Evolutionary conservation across 2,888 invertebrate species (phyloP).

Genomic region (Cerastis rubricosa): DNA sequence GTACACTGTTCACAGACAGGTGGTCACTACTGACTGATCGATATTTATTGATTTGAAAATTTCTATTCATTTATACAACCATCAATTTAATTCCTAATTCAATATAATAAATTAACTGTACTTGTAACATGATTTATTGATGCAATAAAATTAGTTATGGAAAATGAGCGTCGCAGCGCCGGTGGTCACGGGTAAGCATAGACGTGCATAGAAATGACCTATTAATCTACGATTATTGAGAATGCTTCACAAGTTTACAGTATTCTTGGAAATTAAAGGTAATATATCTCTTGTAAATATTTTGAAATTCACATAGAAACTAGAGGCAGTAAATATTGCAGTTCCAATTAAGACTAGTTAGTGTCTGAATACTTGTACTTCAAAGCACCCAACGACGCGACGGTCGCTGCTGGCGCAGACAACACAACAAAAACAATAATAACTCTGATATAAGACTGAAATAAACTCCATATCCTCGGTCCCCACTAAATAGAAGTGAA

Average conservation of each 20-base stretch:
- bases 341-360: slow-evolving; percentile 60
- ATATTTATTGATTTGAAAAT: slow-evolving; percentile 60
- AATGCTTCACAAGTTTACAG: slow-evolving; percentile 1
- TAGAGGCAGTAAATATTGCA: slow-evolving; percentile 50
- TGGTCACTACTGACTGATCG: slow-evolving; percentile 73
- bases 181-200: slow-evolving; percentile 36
- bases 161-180: slow-evolving; percentile 37
- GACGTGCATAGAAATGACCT: slow-evolving; percentile 30
- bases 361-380: slow-evolving; percentile 58
- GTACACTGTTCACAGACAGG: slow-evolving; percentile 66
- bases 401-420: slow-evolving; percentile 35
- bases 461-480: slow-evolving; percentile 56
- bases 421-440: slow-evolving; percentile 57
- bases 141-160: slow-evolving; percentile 55
- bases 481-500: slow-evolving; percentile 59
- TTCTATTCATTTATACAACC: slow-evolving; percentile 49
- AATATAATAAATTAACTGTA: slow-evolving; percentile 41
- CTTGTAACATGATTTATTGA: slow-evolving; percentile 59
- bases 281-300: slow-evolving; percentile 39
- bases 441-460: slow-evolving; percentile 61
- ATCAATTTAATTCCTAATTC: slow-evolving; percentile 49
- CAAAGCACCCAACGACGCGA: slow-evolving; percentile 41
- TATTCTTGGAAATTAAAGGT: slow-evolving; percentile 35
- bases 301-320: slow-evolving; percentile 46
- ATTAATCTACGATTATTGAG: slow-evolving; percentile 34